These are phyloP conservation scores for Carettochelys insculpta DNA, from an alignment of 2,113 vertebrate genomes.

Conservation along the genomic window DNA sequence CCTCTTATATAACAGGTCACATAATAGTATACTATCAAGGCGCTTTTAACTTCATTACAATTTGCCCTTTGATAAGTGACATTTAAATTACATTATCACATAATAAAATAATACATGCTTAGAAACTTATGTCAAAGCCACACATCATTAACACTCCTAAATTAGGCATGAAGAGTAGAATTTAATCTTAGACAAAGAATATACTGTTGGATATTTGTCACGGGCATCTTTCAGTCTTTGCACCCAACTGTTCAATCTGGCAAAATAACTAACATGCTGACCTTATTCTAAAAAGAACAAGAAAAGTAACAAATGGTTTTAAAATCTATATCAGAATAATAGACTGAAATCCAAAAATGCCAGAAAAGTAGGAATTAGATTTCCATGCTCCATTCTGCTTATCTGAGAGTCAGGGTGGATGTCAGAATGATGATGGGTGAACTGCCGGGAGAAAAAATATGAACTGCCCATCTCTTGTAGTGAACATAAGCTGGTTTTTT, in stretches of 20 bases:
- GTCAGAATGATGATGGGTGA: not conserved
- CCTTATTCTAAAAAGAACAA: conserved; percentile 32
- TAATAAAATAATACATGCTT: conserved; percentile 63
- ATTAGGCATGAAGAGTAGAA: conserved; percentile 31
- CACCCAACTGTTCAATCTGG: not conserved
- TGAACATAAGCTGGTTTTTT: not conserved
- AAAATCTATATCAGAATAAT: conserved; percentile 1
- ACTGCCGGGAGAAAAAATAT: not conserved
- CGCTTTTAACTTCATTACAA: conserved; percentile 66
- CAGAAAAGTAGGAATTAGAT: conserved; percentile 17
- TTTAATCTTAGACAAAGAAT: conserved; percentile 35
- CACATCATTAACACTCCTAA: conserved; percentile 32
- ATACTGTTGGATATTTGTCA: conserved; percentile 22
- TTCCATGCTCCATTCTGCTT: not conserved
- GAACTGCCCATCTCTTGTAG: not conserved
- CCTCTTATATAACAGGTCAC: conserved; percentile 49
- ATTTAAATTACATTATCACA: conserved; percentile 66
- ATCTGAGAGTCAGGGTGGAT: not conserved
- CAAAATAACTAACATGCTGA: not conserved
- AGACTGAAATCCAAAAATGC: conserved; percentile 10
- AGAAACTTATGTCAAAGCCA: conserved; percentile 57
- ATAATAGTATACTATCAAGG: conserved; percentile 57
- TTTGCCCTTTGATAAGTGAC: conserved; percentile 57
- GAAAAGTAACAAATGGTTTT: conserved; percentile 43
- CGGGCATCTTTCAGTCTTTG: not conserved